Conservation (phyloP, 2,797 vertebrate species). For the Lindbergichthys nudifrons region DNA sequence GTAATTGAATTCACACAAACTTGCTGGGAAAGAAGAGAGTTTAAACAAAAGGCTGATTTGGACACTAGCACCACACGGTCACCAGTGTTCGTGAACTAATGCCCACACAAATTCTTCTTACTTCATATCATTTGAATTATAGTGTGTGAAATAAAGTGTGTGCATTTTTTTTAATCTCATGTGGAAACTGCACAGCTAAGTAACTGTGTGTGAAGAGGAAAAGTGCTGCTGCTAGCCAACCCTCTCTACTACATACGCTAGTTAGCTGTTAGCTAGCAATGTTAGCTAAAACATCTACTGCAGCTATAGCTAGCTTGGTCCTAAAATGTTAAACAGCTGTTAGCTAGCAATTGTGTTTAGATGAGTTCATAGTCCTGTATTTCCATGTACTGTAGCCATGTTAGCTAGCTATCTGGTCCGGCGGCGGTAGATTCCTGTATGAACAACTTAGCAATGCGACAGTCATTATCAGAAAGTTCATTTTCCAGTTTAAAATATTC, state of each 20-base stretch:
- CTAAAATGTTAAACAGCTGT: not conserved
- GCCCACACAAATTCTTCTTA: too few species aligned
- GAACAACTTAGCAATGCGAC: conserved; percentile 34
- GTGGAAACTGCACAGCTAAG: not conserved
- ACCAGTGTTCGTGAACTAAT: too few species aligned
- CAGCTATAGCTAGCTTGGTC: not conserved
- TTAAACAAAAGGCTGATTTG: not conserved
- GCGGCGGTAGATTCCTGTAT: not conserved
- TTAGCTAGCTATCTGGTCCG: conserved; percentile 14
- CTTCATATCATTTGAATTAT: not conserved
- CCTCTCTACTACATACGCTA: not conserved
- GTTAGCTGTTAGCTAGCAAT: not conserved
- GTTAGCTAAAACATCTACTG: not conserved
- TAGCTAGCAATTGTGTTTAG: not conserved
- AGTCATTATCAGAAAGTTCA: conserved; percentile 19
- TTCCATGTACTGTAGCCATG: conserved; percentile 5
- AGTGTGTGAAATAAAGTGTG: conserved; percentile 1
- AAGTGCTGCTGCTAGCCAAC: not conserved
- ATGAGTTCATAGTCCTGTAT: conserved; percentile 3
- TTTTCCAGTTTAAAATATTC: conserved; percentile 63
- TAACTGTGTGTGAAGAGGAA: not conserved
- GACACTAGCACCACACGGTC: too few species aligned
- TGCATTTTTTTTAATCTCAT: not conserved
- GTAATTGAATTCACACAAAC: not conserved
- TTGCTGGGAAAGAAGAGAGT: not conserved